These are phyloP conservation scores for Liolophura sinensis DNA, from an alignment of 1,140 invertebrate genomes.

Conservation along the genomic window DNA sequence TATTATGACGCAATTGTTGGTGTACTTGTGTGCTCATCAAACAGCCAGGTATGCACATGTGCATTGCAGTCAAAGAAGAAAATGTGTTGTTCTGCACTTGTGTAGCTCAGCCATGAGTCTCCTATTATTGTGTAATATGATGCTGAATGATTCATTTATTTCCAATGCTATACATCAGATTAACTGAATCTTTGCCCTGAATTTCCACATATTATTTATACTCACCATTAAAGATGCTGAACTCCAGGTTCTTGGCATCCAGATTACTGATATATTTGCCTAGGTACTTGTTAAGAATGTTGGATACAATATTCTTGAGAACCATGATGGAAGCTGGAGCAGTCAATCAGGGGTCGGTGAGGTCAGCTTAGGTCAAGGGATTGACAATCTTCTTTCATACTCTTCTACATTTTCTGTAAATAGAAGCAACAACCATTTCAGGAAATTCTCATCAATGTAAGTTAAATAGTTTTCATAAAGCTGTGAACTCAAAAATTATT, in stretches of 20 bases:
- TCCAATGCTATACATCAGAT: not conserved
- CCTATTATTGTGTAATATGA: not conserved
- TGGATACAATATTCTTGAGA: conserved; percentile 77
- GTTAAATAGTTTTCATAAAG: too few relatives aligned
- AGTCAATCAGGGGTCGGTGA: too few relatives aligned
- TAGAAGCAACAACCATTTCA: too few relatives aligned
- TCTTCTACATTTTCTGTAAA: too few relatives aligned
- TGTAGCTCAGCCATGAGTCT: not conserved
- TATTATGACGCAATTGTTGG: too few relatives aligned
- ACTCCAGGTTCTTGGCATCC: conserved; percentile 79
- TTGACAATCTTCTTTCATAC: too few relatives aligned
- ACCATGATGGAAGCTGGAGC: too few relatives aligned
- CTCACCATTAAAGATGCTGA: conserved; percentile 78
- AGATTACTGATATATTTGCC: conserved; percentile 82
- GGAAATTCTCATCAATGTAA: too few relatives aligned
- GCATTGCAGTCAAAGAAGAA: too few relatives aligned
- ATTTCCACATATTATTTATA: not conserved
- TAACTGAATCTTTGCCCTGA: not conserved
- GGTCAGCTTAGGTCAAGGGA: too few relatives aligned
- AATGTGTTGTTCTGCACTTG: not conserved
- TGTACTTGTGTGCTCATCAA: not conserved
- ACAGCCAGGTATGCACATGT: not conserved
- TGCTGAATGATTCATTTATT: not conserved
- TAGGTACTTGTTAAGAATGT: conserved; percentile 75
- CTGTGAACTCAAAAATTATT: too few relatives aligned